Conservation (phyloP, 2,113 vertebrate genomes). For the Trematomus loennbergii region DNA sequence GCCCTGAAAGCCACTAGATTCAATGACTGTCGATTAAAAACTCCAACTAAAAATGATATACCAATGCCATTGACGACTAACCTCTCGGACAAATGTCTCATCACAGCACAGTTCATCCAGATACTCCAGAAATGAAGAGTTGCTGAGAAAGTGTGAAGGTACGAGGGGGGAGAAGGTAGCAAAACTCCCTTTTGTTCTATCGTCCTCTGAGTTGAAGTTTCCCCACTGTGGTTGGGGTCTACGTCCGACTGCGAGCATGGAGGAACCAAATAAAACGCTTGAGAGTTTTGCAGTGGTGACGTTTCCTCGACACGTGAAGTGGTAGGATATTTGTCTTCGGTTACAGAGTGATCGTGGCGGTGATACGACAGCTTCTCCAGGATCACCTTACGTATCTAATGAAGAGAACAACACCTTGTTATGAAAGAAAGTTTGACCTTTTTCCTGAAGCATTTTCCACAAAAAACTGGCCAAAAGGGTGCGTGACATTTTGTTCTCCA, state of each 20-base stretch:
- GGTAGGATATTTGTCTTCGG: background rate
- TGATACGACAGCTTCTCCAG: background rate
- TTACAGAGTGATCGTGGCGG: background rate
- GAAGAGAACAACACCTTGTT: background rate
- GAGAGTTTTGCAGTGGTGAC: too few relatives aligned
- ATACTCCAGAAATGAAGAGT: constrained; percentile 63
- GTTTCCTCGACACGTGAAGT: background rate
- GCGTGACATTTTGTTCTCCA: background rate
- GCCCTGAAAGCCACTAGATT: too few relatives aligned
- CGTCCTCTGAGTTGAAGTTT: too few relatives aligned
- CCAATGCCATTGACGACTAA: constrained; percentile 14
- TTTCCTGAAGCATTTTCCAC: background rate
- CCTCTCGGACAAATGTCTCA: constrained; percentile 75
- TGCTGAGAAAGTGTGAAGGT: background rate
- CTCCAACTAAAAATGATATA: background rate
- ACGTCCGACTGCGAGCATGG: background rate
- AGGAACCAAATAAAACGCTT: background rate
- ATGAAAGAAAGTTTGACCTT: background rate
- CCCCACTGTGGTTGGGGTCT: background rate
- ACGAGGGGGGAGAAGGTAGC: too few relatives aligned
- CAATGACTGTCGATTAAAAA: background rate
- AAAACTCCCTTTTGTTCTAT: too few relatives aligned
- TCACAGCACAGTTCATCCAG: constrained; percentile 77
- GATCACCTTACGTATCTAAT: background rate
- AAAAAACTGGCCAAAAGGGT: background rate